These are phyloP conservation scores for Hyposoter didymator DNA, from an alignment of 2,888 invertebrate genomes.

Conservation along the genomic window DNA sequence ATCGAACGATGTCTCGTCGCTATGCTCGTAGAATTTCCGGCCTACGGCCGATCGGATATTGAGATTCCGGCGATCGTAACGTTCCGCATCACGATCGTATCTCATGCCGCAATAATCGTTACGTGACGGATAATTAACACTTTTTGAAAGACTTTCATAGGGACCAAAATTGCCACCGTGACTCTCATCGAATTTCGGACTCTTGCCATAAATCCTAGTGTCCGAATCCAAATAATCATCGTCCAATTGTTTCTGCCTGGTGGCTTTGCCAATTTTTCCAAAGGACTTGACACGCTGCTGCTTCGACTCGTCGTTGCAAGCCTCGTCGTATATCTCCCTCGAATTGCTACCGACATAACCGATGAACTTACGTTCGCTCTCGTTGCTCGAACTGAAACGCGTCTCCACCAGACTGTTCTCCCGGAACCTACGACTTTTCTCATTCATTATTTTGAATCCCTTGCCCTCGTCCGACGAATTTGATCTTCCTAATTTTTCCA, in stretches of 20 bases:
- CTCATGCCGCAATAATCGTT: constrained; percentile 56
- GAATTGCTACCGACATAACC: constrained; percentile 71
- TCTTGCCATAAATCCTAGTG: constrained; percentile 81
- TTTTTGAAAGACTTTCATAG: constrained; percentile 65
- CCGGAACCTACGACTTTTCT: constrained; percentile 69
- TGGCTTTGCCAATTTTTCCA: constrained; percentile 77
- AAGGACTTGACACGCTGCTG: constrained; percentile 61
- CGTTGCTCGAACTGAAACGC: constrained; percentile 79
- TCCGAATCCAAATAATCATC: constrained; percentile 81
- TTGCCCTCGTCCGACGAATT: constrained; percentile 78
- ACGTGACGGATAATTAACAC: constrained; percentile 63
- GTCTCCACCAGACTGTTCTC: constrained; percentile 67
- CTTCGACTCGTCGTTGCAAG: constrained; percentile 65
- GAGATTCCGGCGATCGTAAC: constrained; percentile 73
- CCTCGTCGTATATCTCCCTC: constrained; percentile 78
- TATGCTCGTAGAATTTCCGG: constrained; percentile 72
- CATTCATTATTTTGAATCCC: constrained; percentile 73
- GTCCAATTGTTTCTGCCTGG: constrained; percentile 80
- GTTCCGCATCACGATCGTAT: constrained; percentile 56
- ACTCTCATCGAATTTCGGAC: constrained; percentile 82
- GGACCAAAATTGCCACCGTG: constrained; percentile 72
- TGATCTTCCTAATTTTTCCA: constrained; percentile 71
- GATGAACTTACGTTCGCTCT: constrained; percentile 78
- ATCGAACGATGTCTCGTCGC: constrained; percentile 75
- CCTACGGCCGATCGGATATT: constrained; percentile 67